Base-by-base conservation (phyloP, 2,113 vertebrate species). In the Paracanthobrama guichenoti region DNA sequence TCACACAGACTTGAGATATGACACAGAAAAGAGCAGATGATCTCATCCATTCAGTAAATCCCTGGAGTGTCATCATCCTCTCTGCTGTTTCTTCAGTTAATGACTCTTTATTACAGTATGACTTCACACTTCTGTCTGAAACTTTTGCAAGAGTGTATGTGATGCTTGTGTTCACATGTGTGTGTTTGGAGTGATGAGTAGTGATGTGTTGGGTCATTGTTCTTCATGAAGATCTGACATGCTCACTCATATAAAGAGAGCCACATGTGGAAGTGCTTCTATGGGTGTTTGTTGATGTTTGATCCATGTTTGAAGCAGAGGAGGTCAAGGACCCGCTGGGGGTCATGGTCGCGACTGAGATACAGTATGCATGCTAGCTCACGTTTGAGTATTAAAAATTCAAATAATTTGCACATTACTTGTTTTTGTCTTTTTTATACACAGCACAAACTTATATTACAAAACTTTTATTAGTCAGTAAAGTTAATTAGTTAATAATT, bases 121-220 rank as follows among this genome's bases (percentile, higher is more conserved):
- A 55, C 50, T 76, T 50, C 26, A 53, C 73, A 53, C 24, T 50
- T 55, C 26, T 55, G 73, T 76, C 14, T 55, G 1, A 31, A 75
- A 31, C 73, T 35, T 55, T 35, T 22, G 35, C 31, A 44, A 76
- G 26, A 42, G 31, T 28, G 35, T n/a, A n/a, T n/a, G n/a, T n/a
- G n/a, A n/a, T 77, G 75, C 5, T 59, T 42, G 20, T 59, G 13
- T 24, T n/a, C 18, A 10, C 0, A 55, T 67, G 50, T 60, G 59
- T 71, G 57, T 39, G 26, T 72, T 26, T 62, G 75, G 78, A 35
- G 35, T 48, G 28, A 72, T 57, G 73, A 82, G 64, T 3, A 60
- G 48, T 87, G 79, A 85, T 71, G 64, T 31, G 76, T 83, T 62
- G 24, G 85, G 1, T 73, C 57, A 86, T 22, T 71, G 81, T 72